Base-by-base conservation (phyloP, 2,113 vertebrate genomes). In the Tauraco erythrolophus region DNA sequence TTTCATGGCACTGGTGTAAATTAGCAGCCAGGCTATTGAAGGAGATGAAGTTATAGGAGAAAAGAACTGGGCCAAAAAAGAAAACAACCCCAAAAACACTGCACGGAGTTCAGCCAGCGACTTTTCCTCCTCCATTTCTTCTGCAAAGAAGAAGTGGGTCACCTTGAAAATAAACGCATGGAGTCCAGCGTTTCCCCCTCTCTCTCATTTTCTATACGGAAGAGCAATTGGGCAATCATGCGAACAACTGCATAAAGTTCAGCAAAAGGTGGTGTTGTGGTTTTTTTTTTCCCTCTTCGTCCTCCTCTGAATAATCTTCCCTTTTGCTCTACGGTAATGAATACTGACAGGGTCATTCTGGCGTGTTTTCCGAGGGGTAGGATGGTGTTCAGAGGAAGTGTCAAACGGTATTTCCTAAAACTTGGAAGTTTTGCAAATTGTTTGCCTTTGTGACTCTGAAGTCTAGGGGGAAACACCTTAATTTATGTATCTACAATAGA, bases 401-500 rank as follows among this genome's bases (percentile, higher is more conserved):
- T 77, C 84, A 84, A 75, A 53, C 25, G 18, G 48, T 64, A 93
- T 13, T 84, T 83, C 84, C 71, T 83, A 46, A 70, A 94, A 61
- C 43, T 10, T n/a, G 21, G 21, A 70, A 68, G 65, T 71, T 89
- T 33, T 75, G 69, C 72, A 87, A 84, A 79, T 84, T 35, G 68
- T 46, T 93, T 3, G 1, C 68, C 65, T 69, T 53, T 70, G 76
- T 61, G 88, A 58, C 93, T 83, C 68, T 53, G 66, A 94, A 71
- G 57, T 84, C 71, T 68, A 19, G 58, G 61, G 61, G 16, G 6
- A 19, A 91, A 89, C 84, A 65, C 85, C 61, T 45, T 83, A 43
- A 96, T 97, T 97, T 91, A 94, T 91, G 89, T 19, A 35, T 33
- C 61, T 92, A 84, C 95, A 91, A 95, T 58, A 77, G 96, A 92